Percentiles rank a stretch among this genome's conserved stretches.
phyloP scores from a whole-genome alignment of 23 tunicate species.

The Botrylloides violaceus region DNA sequence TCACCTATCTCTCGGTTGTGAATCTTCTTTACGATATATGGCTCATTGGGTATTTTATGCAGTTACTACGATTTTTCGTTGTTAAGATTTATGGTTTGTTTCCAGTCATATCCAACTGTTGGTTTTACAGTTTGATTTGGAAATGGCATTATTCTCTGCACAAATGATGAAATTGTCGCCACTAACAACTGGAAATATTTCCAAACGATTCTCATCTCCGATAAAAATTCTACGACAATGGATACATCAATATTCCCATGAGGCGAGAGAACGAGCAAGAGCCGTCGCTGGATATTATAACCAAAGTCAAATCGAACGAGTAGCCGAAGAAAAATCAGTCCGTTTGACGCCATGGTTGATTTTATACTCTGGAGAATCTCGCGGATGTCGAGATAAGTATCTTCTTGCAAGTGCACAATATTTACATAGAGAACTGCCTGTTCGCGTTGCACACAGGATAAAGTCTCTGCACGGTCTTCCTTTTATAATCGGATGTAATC shows the following conservation, averaged over 20 bases:
- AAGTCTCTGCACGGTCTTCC: slow-evolving; percentile 35
- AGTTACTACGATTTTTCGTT: too few relatives aligned
- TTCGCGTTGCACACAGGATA: slow-evolving; percentile 26
- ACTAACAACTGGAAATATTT: too few relatives aligned
- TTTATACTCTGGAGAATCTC: slow-evolving; percentile 23
- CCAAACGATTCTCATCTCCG: neutral
- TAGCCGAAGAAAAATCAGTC: slow-evolving; percentile 21
- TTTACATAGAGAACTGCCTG: slow-evolving; percentile 29
- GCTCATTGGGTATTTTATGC: too few relatives aligned
- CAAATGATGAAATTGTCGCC: too few relatives aligned
- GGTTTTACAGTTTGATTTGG: too few relatives aligned
- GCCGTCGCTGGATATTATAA: slow-evolving; percentile 27
- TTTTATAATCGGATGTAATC: slow-evolving; percentile 25
- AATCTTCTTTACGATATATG: too few relatives aligned
- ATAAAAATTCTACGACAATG: neutral
- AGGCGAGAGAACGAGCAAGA: slow-evolving; percentile 22
- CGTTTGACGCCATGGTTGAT: slow-evolving; percentile 28
- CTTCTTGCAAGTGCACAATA: slow-evolving; percentile 23
- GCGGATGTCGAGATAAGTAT: slow-evolving; percentile 12
- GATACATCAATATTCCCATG: slow-evolving; percentile 10
- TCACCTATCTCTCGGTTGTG: too few relatives aligned
- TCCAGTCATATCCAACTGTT: too few relatives aligned
- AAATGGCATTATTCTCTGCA: too few relatives aligned
- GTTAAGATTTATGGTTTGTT: too few relatives aligned
- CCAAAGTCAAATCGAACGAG: slow-evolving; percentile 24